Conservation (phyloP, 1,140 invertebrate species). For the Drosophila arawakana region DNA sequence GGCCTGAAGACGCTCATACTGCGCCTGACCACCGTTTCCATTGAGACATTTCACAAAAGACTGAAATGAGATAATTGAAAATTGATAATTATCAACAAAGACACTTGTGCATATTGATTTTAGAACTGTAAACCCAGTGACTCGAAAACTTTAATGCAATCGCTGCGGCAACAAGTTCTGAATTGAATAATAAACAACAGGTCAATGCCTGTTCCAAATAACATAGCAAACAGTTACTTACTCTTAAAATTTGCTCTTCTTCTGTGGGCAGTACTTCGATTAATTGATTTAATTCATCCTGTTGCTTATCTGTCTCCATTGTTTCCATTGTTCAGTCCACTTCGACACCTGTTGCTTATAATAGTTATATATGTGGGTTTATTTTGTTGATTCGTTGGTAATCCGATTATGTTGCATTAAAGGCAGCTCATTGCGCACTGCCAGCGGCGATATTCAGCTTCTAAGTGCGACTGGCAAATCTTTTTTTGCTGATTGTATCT, state of each 20-base stretch:
- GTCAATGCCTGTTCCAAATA: background rate
- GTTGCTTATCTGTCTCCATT: constrained; percentile 5
- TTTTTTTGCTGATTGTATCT: constrained; percentile 43
- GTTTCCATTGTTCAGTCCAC: constrained; percentile 15
- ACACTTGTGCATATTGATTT: too few relatives aligned
- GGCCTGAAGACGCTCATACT: constrained; percentile 35
- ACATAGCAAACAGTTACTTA: background rate
- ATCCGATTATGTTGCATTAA: constrained; percentile 7
- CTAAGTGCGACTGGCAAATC: constrained; percentile 22
- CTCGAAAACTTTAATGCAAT: background rate
- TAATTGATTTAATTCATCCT: constrained; percentile 39
- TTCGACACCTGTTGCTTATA: constrained; percentile 31
- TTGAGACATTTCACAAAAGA: constrained; percentile 47
- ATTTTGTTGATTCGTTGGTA: background rate
- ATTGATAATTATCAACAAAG: constrained; percentile 10
- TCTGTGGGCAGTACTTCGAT: constrained; percentile 47
- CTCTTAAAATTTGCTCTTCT: constrained; percentile 50
- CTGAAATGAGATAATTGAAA: constrained; percentile 22
- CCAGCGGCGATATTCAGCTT: constrained; percentile 15
- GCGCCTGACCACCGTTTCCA: constrained; percentile 22
- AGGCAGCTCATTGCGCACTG: constrained; percentile 31
- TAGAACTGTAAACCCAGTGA: background rate
- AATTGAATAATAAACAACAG: background rate
- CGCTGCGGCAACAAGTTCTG: constrained; percentile 1
- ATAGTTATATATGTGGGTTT: background rate